phyloP scores from a whole-genome alignment of 2,888 invertebrate genomes.

The Cyclophora punctaria region DNA sequence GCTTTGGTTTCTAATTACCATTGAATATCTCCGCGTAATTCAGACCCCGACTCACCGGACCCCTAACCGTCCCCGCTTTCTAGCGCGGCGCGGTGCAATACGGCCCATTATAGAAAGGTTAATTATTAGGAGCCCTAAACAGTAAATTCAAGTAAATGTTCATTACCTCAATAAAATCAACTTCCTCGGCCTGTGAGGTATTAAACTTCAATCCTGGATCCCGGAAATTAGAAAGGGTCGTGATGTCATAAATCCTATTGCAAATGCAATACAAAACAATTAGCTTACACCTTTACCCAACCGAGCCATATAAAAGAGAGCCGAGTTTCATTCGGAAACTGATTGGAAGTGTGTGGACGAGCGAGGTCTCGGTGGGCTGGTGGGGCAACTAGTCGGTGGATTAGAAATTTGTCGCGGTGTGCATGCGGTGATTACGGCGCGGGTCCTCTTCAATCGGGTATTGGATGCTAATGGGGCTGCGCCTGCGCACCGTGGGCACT shows the following conservation, averaged over 20 bases:
- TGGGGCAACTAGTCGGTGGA: conserved; percentile 32
- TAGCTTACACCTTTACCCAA: conserved; percentile 49
- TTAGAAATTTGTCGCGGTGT: conserved; percentile 55
- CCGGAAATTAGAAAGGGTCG: conserved; percentile 34
- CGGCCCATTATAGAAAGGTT: too few species aligned
- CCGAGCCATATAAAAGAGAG: conserved; percentile 25
- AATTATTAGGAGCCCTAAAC: too few species aligned
- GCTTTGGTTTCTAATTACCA: too few species aligned
- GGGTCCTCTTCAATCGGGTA: conserved; percentile 16
- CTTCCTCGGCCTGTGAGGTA: too few species aligned
- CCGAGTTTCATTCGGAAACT: conserved; percentile 10
- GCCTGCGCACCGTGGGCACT: conserved; percentile 6
- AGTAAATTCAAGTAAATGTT: too few species aligned
- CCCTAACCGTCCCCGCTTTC: too few species aligned
- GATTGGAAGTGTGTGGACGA: conserved; percentile 8
- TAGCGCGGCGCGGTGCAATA: too few species aligned
- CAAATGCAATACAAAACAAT: conserved; percentile 44
- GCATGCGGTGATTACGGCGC: conserved; percentile 34
- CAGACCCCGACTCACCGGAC: too few species aligned
- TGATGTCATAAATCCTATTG: conserved; percentile 52
- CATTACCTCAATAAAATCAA: too few species aligned
- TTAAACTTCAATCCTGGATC: conserved; percentile 2
- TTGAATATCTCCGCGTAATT: too few species aligned
- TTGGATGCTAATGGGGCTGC: conserved; percentile 15
- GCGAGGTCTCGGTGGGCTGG: conserved; percentile 28